phyloP scores from a whole-genome alignment of 2,113 vertebrate genomes.

The Glaucidium brasilianum region DNA sequence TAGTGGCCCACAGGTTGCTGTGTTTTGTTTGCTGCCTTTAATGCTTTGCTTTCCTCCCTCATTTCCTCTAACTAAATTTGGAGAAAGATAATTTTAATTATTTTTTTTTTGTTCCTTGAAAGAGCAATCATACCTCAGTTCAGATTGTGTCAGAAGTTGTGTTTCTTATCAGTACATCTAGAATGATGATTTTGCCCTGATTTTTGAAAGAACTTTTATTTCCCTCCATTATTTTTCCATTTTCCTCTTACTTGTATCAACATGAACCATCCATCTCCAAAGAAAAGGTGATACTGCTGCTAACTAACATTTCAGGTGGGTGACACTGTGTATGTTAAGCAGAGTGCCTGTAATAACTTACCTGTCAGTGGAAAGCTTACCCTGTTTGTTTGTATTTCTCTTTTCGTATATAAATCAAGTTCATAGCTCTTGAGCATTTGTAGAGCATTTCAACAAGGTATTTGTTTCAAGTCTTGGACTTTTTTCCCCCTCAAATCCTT shows the following conservation, averaged over 20 bases:
- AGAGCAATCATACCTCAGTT: background rate
- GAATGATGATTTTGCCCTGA: background rate
- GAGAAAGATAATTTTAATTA: background rate
- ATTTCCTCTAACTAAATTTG: background rate
- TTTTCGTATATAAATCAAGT: slow-evolving; percentile 8
- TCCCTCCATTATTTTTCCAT: background rate
- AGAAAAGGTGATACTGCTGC: background rate
- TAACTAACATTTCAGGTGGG: background rate
- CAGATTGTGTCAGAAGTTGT: background rate
- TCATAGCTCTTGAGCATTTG: background rate
- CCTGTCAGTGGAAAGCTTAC: background rate
- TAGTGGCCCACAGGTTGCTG: background rate
- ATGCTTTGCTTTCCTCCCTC: background rate
- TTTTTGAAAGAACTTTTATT: background rate
- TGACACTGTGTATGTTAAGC: background rate
- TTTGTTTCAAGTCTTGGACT: background rate
- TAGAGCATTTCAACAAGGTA: background rate
- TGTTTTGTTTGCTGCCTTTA: background rate
- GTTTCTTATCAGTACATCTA: background rate
- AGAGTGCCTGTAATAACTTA: background rate
- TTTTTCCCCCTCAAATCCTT: background rate
- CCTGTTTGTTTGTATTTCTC: slow-evolving; percentile 5
- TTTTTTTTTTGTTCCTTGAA: background rate
- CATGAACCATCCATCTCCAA: background rate
- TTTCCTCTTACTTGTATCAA: background rate